A percentile compares a stretch with the other conserved stretches of the same genome.
phyloP scores from a whole-genome alignment of 2,113 vertebrate species.

The Thunnus thynnus region DNA sequence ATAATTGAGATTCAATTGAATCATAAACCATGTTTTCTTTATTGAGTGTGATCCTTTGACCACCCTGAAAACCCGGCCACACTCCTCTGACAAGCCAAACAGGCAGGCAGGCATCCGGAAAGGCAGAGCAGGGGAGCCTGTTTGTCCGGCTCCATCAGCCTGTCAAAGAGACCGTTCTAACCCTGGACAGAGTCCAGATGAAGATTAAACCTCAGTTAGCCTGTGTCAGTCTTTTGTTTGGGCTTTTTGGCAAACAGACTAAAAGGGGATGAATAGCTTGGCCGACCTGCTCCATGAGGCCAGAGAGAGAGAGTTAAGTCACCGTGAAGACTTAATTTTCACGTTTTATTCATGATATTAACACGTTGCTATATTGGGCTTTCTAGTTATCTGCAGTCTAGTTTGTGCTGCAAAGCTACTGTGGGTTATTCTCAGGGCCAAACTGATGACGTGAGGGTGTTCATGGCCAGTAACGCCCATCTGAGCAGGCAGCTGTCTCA shows the following conservation, averaged over 20 bases:
- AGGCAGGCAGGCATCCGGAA: constrained; percentile 55
- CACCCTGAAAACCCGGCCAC: background rate
- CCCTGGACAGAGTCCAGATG: constrained; percentile 76
- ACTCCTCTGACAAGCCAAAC: constrained; percentile 13
- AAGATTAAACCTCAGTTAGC: constrained; percentile 76
- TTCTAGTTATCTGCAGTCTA: constrained; percentile 12
- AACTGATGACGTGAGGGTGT: constrained; percentile 45
- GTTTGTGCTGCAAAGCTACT: constrained; percentile 39
- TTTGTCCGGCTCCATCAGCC: constrained; percentile 61
- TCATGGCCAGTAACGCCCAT: constrained; percentile 18
- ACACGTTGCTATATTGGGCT: constrained; percentile 4
- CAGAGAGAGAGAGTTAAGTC: constrained; percentile 1
- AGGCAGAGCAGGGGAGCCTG: constrained; percentile 29
- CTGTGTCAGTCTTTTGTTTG: constrained; percentile 69
- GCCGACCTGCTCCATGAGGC: background rate
- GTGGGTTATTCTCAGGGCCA: constrained; percentile 54
- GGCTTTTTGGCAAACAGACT: constrained; percentile 62
- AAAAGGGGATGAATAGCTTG: constrained; percentile 35
- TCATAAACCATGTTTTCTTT: background rate
- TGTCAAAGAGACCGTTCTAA: constrained; percentile 57
- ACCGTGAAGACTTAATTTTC: constrained; percentile 25
- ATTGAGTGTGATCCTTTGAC: constrained; percentile 8
- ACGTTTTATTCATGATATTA: constrained; percentile 28
- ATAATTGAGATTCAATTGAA: background rate
- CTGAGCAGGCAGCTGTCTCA: constrained; percentile 71